Evolutionary conservation across 2,888 invertebrate species (phyloP).

Genomic region (Atherix ibis): DNA sequence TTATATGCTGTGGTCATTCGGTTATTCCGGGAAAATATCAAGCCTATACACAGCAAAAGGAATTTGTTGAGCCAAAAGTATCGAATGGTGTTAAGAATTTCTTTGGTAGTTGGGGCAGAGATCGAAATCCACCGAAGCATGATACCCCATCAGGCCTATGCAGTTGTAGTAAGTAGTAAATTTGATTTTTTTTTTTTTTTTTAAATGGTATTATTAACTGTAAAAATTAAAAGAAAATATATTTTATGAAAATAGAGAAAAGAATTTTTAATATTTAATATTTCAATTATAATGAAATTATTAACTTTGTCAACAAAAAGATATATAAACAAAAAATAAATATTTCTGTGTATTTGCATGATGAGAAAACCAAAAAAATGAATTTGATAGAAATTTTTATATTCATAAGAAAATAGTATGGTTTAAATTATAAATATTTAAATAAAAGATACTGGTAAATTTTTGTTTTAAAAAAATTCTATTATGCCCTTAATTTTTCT

Average conservation of each 20-base stretch:
- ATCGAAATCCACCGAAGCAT: constrained; percentile 42
- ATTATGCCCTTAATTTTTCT: too few species aligned
- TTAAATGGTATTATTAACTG: not conserved
- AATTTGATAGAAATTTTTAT: too few species aligned
- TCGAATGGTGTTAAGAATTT: constrained; percentile 35
- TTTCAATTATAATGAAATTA: too few species aligned
- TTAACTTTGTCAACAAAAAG: too few species aligned
- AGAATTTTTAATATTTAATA: too few species aligned
- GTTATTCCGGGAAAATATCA: constrained; percentile 27
- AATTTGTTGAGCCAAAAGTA: constrained; percentile 18
- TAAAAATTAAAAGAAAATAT: not conserved
- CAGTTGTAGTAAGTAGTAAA: constrained; percentile 53
- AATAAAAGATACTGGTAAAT: too few species aligned
- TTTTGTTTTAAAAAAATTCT: too few species aligned
- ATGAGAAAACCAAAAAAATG: too few species aligned
- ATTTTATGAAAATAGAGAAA: not conserved
- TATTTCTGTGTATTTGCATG: too few species aligned
- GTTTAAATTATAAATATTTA: too few species aligned
- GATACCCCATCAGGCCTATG: constrained; percentile 39
- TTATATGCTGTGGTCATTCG: constrained; percentile 6
- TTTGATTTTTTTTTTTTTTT: constrained; percentile 1
- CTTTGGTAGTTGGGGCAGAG: constrained; percentile 47
- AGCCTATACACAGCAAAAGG: constrained; percentile 18
- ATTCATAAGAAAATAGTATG: too few species aligned
- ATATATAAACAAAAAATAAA: too few species aligned